A percentile compares a stretch with the other conserved stretches of the same genome.
These are phyloP conservation scores for Archilochus colubris DNA, from an alignment of 2,113 vertebrate species.

Conservation along the genomic window DNA sequence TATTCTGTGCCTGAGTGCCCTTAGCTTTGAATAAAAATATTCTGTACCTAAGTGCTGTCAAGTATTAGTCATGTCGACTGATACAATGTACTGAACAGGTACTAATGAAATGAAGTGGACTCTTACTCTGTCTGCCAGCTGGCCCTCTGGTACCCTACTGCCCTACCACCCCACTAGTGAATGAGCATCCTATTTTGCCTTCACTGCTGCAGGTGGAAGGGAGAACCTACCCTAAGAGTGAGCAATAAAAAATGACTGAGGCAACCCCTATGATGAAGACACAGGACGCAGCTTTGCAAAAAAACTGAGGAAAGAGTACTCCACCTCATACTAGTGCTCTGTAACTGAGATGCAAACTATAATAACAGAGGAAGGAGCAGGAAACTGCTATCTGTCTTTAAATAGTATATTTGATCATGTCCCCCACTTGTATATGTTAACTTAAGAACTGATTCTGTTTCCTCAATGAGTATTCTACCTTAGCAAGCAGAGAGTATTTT, in stretches of 20 bases:
- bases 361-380: not conserved
- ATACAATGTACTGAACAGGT: not conserved
- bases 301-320: not conserved
- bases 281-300: not conserved
- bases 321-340: not conserved
- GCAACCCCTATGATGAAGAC: not conserved
- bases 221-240: not conserved
- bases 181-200: not conserved
- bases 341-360: not conserved
- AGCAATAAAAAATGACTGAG: not conserved
- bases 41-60: not conserved
- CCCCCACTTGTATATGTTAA: not conserved
- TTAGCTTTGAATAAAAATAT: not conserved
- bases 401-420: not conserved
- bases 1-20: not conserved
- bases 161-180: not conserved
- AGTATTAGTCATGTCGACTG: not conserved
- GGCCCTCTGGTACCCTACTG: not conserved
- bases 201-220: not conserved
- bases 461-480: not conserved
- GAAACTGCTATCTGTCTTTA: not conserved
- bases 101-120: not conserved
- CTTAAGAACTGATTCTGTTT: not conserved
- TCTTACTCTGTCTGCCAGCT: not conserved
- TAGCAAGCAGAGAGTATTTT: not conserved